Percentiles rank a stretch among this genome's conserved stretches.
These are phyloP conservation scores for Ellobium chinense DNA, from an alignment of 2,888 invertebrate species.

Conservation along the genomic window DNA sequence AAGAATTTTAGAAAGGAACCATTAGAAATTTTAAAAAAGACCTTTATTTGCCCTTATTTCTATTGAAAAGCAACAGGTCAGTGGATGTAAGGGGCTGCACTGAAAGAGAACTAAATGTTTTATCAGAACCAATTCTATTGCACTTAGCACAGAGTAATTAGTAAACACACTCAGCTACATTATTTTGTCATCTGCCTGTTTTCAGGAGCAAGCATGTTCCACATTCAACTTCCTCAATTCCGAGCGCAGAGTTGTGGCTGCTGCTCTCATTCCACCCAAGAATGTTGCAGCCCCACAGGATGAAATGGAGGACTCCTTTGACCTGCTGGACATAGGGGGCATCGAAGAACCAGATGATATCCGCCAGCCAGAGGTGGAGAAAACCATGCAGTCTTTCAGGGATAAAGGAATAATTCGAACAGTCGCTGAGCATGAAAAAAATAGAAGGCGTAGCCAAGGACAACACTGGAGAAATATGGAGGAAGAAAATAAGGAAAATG, in stretches of 20 bases:
- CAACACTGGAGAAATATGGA: neutral
- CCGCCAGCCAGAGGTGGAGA: neutral
- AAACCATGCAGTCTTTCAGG: neutral
- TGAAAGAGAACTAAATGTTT: neutral
- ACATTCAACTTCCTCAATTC: slow-evolving; percentile 95
- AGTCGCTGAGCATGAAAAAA: neutral
- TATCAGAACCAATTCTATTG: neutral
- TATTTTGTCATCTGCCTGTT: too few species aligned
- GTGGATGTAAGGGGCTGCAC: neutral
- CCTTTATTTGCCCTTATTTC: too few species aligned
- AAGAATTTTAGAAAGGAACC: too few species aligned
- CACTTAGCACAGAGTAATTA: too few species aligned
- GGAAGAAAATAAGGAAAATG: neutral
- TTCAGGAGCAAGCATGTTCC: slow-evolving; percentile 88
- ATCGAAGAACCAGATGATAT: neutral
- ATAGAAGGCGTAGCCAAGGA: neutral
- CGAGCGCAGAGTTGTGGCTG: slow-evolving; percentile 86
- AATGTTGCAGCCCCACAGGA: slow-evolving; percentile 26
- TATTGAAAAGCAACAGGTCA: too few species aligned
- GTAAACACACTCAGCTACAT: too few species aligned
- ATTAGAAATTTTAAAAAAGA: too few species aligned
- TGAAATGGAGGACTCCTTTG: neutral
- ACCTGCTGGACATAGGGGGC: neutral
- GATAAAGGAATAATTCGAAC: neutral
- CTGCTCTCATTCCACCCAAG: slow-evolving; percentile 81